Evolutionary conservation across 2,888 invertebrate genomes (phyloP).

Genomic region (Anarsia innoxiella): DNA sequence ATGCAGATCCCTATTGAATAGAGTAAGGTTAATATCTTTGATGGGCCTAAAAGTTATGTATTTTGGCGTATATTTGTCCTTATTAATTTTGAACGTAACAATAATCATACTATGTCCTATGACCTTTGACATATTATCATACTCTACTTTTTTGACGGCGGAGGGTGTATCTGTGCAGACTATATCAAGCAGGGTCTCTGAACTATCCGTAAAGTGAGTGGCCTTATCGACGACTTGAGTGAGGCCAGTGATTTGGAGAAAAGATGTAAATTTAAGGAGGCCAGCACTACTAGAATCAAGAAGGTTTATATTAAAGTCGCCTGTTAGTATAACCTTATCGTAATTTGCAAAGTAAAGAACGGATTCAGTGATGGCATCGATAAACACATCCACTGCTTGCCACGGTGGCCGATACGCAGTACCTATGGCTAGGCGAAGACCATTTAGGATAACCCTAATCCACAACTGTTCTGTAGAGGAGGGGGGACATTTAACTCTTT

Average conservation of each 20-base stretch:
- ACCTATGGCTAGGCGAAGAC: too few relatives aligned
- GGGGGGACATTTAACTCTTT: too few relatives aligned
- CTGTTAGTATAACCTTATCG: too few relatives aligned
- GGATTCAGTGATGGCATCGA: too few relatives aligned
- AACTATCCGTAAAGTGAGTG: neutral
- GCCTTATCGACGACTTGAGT: neutral
- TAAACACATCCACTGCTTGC: too few relatives aligned
- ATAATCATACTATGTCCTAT: neutral
- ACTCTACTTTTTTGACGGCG: neutral
- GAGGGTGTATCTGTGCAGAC: constrained; percentile 2
- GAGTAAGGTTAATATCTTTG: neutral
- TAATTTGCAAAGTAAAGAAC: too few relatives aligned
- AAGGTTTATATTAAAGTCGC: neutral
- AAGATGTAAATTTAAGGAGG: neutral
- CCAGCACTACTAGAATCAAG: neutral
- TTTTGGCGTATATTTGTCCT: neutral
- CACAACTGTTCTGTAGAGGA: too few relatives aligned
- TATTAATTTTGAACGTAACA: constrained; percentile 6
- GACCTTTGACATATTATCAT: constrained; percentile 1
- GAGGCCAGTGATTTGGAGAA: neutral
- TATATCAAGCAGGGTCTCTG: neutral
- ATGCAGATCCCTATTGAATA: neutral
- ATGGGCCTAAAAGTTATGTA: constrained; percentile 1
- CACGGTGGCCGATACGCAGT: too few relatives aligned
- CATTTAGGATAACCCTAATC: too few relatives aligned